These are phyloP conservation scores for Tenualosa thibaudeaui DNA, from an alignment of 2,797 vertebrate species.

Conservation along the genomic window DNA sequence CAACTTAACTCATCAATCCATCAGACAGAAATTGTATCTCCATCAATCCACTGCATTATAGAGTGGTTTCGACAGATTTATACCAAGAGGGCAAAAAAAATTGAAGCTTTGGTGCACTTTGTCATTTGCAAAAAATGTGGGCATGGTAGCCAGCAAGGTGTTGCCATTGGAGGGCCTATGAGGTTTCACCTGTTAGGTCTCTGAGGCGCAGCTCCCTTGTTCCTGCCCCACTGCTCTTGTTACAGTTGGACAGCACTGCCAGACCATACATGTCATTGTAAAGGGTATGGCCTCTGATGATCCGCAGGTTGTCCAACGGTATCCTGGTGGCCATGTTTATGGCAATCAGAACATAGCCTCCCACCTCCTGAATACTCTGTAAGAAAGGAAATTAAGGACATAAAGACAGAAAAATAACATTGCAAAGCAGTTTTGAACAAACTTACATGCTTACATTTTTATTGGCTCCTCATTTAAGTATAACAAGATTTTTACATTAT, in stretches of 20 bases:
- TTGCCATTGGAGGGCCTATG: background rate
- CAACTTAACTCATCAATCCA: too few relatives aligned
- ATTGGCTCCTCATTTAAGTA: background rate
- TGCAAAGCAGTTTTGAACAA: background rate
- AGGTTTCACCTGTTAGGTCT: background rate
- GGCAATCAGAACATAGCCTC: conserved; percentile 90
- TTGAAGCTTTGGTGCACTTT: background rate
- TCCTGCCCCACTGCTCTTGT: conserved; percentile 58
- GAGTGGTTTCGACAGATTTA: background rate
- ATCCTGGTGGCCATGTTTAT: conserved; percentile 84
- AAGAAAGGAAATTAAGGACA: background rate
- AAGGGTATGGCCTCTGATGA: conserved; percentile 90
- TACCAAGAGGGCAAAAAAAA: background rate
- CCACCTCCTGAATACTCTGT: conserved; percentile 93
- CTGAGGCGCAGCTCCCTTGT: conserved; percentile 70
- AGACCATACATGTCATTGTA: conserved; percentile 80
- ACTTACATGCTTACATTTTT: background rate
- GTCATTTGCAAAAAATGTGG: background rate
- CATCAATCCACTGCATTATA: background rate
- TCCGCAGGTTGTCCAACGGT: conserved; percentile 88
- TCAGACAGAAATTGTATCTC: background rate
- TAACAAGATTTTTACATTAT: background rate
- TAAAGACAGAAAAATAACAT: background rate
- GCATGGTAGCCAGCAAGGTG: background rate
- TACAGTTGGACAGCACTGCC: conserved; percentile 80